phyloP scores from a whole-genome alignment of 2,113 vertebrate species.

The Acrocephalus kingi region DNA sequence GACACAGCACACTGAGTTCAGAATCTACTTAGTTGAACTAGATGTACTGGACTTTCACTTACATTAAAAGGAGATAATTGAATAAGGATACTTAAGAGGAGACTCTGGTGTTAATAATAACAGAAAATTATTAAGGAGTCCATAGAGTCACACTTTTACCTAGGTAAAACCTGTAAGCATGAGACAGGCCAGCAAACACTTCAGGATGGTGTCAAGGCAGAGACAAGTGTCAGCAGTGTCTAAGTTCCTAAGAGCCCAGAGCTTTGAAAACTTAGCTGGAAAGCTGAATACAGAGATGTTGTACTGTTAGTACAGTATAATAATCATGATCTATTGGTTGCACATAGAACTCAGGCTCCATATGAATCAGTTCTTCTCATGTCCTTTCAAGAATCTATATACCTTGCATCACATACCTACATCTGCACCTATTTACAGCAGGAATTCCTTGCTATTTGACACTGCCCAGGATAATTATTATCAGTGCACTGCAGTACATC shows the following conservation, averaged over 20 bases:
- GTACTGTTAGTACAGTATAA: background rate
- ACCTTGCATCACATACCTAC: background rate
- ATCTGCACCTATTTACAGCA: background rate
- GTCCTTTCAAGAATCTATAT: background rate
- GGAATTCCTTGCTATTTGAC: constrained; percentile 2
- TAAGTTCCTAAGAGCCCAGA: background rate
- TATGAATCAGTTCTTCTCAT: background rate
- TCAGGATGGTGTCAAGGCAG: background rate
- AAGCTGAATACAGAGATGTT: background rate
- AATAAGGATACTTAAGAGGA: background rate
- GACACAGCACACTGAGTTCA: background rate
- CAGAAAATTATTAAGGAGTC: background rate
- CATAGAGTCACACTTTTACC: background rate
- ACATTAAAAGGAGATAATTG: background rate
- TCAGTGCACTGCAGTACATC: background rate
- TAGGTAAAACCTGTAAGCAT: background rate
- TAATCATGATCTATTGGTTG: background rate
- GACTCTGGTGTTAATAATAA: background rate
- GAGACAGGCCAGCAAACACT: background rate
- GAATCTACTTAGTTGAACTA: background rate
- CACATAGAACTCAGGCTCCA: background rate
- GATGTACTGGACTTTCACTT: background rate
- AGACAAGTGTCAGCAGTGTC: background rate
- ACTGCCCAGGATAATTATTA: background rate
- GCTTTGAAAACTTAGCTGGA: background rate